Evolutionary conservation across 2,888 invertebrate species (phyloP).

Genomic region (Octonoba sinensis): DNA sequence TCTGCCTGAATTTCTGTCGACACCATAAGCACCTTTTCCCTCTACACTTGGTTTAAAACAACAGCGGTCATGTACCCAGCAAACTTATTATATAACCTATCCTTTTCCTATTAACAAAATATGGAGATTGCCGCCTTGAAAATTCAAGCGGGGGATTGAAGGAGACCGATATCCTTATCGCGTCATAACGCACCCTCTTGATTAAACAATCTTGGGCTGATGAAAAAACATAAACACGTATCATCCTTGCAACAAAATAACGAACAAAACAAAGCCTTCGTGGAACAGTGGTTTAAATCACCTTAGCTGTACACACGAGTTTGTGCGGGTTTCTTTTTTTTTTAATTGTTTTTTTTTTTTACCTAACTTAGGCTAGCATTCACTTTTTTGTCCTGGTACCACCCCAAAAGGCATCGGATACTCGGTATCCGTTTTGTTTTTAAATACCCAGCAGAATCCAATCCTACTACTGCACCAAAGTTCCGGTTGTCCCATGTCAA

Average conservation of each 20-base stretch:
- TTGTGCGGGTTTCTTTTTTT: too few species aligned
- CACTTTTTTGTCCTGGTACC: too few species aligned
- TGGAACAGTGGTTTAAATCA: constrained; percentile 14
- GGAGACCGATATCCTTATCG: constrained; percentile 10
- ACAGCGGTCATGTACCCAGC: constrained; percentile 28
- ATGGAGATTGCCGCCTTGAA: constrained; percentile 36
- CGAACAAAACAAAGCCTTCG: background rate
- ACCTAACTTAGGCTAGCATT: too few species aligned
- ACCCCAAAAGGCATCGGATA: too few species aligned
- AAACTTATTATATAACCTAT: constrained; percentile 22
- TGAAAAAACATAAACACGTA: constrained; percentile 50
- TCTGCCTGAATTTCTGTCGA: background rate
- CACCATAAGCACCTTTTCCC: background rate
- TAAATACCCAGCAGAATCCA: too few species aligned
- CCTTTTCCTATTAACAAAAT: constrained; percentile 35
- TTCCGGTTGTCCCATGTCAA: too few species aligned
- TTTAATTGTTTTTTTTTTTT: too few species aligned
- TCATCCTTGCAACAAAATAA: constrained; percentile 25
- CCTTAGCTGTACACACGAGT: too few species aligned
- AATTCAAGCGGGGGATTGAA: constrained; percentile 15
- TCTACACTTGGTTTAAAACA: constrained; percentile 11
- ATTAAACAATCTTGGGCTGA: constrained; percentile 54
- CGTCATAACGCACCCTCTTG: constrained; percentile 51
- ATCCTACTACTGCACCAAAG: too few species aligned
- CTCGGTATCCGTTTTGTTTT: too few species aligned